These are phyloP conservation scores for Phyllostomus hastatus DNA, from an alignment of 2,113 vertebrate genomes.

Conservation along the genomic window DNA sequence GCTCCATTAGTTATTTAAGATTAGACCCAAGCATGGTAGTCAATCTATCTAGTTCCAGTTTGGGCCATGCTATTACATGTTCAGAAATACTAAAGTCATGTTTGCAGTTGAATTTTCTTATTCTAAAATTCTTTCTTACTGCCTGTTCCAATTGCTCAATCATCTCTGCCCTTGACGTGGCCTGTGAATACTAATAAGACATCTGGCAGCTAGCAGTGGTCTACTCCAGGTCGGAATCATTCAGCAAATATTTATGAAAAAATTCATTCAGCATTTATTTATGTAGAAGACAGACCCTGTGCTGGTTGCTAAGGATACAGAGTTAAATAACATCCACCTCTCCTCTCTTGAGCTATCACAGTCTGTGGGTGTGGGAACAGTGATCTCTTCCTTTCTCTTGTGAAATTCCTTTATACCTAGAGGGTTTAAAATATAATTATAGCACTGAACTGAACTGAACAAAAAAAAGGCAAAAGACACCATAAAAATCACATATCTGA, in stretches of 20 bases:
- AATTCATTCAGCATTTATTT: neutral
- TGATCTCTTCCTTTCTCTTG: slow-evolving; percentile 9
- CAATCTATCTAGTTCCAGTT: neutral
- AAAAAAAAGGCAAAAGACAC: neutral
- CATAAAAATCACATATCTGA: slow-evolving; percentile 39
- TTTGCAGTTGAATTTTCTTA: neutral
- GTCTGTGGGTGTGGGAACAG: neutral
- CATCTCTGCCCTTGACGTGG: neutral
- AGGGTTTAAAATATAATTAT: slow-evolving; percentile 4
- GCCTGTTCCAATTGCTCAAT: neutral
- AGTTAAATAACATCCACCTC: slow-evolving; percentile 27
- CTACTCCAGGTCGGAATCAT: slow-evolving; percentile 47
- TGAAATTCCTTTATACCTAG: neutral
- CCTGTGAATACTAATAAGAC: slow-evolving; percentile 17
- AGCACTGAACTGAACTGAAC: neutral
- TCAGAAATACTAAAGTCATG: neutral
- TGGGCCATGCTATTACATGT: neutral
- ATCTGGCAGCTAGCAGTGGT: slow-evolving; percentile 46
- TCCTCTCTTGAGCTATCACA: neutral
- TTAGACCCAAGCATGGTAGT: neutral
- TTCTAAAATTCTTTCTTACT: neutral
- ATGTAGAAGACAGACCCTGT: neutral
- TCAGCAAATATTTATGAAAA: slow-evolving; percentile 63
- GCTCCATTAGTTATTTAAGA: neutral
- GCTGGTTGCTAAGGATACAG: slow-evolving; percentile 48